Base-by-base conservation (phyloP, 2,113 vertebrate genomes). In the Xenopus borealis region DNA sequence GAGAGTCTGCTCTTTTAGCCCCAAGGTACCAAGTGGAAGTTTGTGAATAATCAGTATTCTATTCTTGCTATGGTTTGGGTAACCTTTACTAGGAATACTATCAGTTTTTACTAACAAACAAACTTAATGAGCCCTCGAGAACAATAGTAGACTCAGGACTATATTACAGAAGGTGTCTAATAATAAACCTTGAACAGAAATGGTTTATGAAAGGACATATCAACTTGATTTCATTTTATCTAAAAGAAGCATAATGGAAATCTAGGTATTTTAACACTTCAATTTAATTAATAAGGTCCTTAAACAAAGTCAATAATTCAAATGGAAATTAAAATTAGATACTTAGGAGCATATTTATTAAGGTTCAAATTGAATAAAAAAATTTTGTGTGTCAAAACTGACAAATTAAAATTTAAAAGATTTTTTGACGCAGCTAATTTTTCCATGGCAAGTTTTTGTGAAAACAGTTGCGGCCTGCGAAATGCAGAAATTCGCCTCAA, bases 1-100 rank as follows among this genome's bases (percentile, higher is more conserved):
- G 23, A 55, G 47, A 59, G 53, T 70, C 68, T 70, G 68, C 68
- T 44, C 27, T 20, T 59, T 70, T 70, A 70, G 68, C 68, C 68
- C 30, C 27, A 30, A 70, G 68, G 68, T 58, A 70, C 68, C 53
- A 33, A 70, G 68, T 70, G 30, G 68, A 59, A 59, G 52, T 59
- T 59, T 58, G 53, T 11, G 53, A 30, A 70, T 70, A 70, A 59
- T 70, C 55, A 59, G 6, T 44, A 59, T 59, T 27, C 52, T 44
- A 70, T 70, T 58, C 30, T 44, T 58, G 53, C 30, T 40, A 58
- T 58, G 53, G 53, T 44, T 70, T 58, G 52, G 68, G 68, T 70
- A 59, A 70, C 53, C 33, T 40, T 40, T 27, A 70, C 68, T 58
- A 44, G 44, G 57, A 58, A 58, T 70, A 30, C 68, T 70, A 70